A percentile compares a stretch with the other conserved stretches of the same genome.
Conservation (phyloP, 1,140 invertebrate species). For the Ephestia elutella region DNA sequence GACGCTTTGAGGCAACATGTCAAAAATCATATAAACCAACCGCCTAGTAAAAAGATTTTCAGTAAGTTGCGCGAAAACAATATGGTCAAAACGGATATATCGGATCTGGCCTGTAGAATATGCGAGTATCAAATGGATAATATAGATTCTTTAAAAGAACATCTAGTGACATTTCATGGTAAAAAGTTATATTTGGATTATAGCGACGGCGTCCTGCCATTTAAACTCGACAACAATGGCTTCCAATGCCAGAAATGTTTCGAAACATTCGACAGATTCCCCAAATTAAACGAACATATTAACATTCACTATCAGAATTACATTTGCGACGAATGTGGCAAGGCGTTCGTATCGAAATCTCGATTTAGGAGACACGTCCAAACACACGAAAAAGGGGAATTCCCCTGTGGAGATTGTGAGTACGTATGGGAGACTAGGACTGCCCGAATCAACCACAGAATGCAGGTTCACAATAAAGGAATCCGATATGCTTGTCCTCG, state of each 20-base stretch:
- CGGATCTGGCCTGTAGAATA: constrained; percentile 47
- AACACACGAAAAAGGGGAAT: constrained; percentile 73
- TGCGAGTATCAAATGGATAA: constrained; percentile 43
- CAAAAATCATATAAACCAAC: constrained; percentile 35
- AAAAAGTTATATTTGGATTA: constrained; percentile 37
- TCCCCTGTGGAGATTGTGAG: constrained; percentile 85
- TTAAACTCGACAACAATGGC: constrained; percentile 42
- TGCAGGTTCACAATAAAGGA: constrained; percentile 48
- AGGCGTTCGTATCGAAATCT: constrained; percentile 75
- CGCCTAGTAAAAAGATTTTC: constrained; percentile 50
- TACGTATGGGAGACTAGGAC: constrained; percentile 77
- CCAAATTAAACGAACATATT: constrained; percentile 64
- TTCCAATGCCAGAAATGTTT: constrained; percentile 53
- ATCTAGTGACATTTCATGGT: constrained; percentile 35
- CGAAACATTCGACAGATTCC: constrained; percentile 36
- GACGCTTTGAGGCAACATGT: constrained; percentile 43
- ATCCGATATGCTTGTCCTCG: constrained; percentile 60
- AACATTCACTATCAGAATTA: constrained; percentile 73
- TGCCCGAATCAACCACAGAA: constrained; percentile 46
- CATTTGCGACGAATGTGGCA: constrained; percentile 79
- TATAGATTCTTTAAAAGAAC: constrained; percentile 48
- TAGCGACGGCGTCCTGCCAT: constrained; percentile 59
- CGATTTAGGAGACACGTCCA: constrained; percentile 75
- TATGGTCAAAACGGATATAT: constrained; percentile 63
- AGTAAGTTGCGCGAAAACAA: constrained; percentile 67